These are phyloP conservation scores for Rhyacichthys aspro DNA, from an alignment of 2,797 vertebrate genomes.

Conservation along the genomic window DNA sequence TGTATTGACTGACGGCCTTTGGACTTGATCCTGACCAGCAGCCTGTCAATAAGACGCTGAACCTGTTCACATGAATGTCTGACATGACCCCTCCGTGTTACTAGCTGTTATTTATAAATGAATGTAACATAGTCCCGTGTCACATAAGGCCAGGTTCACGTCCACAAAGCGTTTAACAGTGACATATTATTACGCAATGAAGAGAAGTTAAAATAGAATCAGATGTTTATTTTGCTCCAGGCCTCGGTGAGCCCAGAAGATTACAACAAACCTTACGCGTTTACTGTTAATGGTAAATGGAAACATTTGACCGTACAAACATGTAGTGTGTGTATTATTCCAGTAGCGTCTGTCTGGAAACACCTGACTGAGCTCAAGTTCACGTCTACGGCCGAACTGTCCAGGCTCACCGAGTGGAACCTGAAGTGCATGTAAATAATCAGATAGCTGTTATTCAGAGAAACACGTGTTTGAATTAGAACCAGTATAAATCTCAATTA, in stretches of 20 bases:
- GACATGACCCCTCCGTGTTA: slow-evolving; percentile 7
- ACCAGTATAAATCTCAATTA: slow-evolving; percentile 23
- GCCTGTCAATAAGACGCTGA: slow-evolving; percentile 21
- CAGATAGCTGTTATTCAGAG: slow-evolving; percentile 35
- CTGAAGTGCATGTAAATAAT: slow-evolving; percentile 9
- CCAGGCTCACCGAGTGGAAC: slow-evolving; percentile 4
- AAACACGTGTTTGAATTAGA: slow-evolving; percentile 16
- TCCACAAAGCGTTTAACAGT: not conserved
- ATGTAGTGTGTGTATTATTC: not conserved
- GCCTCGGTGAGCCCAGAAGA: not conserved
- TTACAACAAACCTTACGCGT: not conserved
- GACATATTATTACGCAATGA: not conserved
- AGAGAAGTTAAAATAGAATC: not conserved
- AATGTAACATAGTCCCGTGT: slow-evolving; percentile 24
- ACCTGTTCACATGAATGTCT: slow-evolving; percentile 26
- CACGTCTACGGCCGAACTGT: slow-evolving; percentile 50
- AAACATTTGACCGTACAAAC: not conserved
- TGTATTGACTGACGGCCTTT: slow-evolving; percentile 85
- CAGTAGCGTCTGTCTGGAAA: slow-evolving; percentile 27
- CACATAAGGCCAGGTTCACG: not conserved
- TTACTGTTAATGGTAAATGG: not conserved
- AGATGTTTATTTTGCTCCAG: not conserved
- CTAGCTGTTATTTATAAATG: slow-evolving; percentile 42
- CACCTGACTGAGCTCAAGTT: slow-evolving; percentile 63
- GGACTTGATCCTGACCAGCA: slow-evolving; percentile 70